These are phyloP conservation scores for Pocillopora verrucosa DNA, from an alignment of 64 coral and sea anemone species.

Conservation along the genomic window DNA sequence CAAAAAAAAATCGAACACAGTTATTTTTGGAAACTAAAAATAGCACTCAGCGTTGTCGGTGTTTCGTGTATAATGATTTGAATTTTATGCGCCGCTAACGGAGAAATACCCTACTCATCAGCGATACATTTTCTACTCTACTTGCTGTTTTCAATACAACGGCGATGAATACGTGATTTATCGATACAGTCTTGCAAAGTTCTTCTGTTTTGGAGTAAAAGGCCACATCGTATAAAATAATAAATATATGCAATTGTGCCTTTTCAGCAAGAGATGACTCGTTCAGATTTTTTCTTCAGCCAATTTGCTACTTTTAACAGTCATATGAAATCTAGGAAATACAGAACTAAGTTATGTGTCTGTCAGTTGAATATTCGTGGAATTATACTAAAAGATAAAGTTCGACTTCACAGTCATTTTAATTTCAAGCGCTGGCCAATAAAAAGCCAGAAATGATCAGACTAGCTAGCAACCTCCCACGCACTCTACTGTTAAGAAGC, in stretches of 20 bases:
- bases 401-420: constrained; percentile 33
- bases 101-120: not conserved
- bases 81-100: constrained; percentile 36
- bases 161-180: not conserved
- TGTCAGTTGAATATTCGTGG: constrained; percentile 37
- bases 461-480: constrained; percentile 6
- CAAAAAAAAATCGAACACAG: constrained; percentile 12
- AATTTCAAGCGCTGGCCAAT: constrained; percentile 33
- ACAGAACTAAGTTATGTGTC: not conserved
- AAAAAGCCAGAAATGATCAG: constrained; percentile 43
- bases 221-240: not conserved
- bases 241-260: not conserved
- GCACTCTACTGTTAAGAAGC: constrained; percentile 36
- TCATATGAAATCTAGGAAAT: not conserved
- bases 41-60: constrained; percentile 6
- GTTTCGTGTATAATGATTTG: constrained; percentile 16
- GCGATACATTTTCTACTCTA: not conserved
- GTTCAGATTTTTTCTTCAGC: not conserved
- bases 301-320: not conserved
- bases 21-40: constrained; percentile 34
- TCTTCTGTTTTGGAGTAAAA: not conserved
- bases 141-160: not conserved
- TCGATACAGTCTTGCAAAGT: not conserved
- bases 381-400: constrained; percentile 49
- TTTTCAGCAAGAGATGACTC: not conserved